Conservation (phyloP, 2,113 vertebrate genomes). For the Prietella phreatophila region DNA sequence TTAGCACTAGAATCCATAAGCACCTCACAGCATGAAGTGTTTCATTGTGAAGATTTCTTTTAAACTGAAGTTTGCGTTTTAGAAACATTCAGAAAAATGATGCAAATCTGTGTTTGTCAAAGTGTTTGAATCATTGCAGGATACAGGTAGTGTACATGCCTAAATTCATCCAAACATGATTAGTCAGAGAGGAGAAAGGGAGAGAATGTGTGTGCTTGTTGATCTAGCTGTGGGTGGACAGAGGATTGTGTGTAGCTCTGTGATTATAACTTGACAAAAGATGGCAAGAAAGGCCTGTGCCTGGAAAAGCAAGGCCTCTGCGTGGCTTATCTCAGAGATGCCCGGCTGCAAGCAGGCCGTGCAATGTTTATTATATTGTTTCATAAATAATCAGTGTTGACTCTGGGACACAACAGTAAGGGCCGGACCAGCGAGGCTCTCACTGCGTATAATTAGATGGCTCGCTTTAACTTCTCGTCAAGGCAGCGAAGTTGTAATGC, state of each 20-base stretch:
- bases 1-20: neutral
- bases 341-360: constrained; percentile 39
- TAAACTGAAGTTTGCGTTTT: neutral
- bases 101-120: neutral
- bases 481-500: constrained; percentile 10
- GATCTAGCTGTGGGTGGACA: neutral
- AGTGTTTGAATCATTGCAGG: constrained; percentile 1
- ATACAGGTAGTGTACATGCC: constrained; percentile 13
- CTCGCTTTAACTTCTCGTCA: constrained; percentile 23
- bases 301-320: neutral
- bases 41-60: neutral
- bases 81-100: constrained; percentile 5
- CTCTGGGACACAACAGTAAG: constrained; percentile 16
- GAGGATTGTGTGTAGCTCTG: constrained; percentile 7
- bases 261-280: constrained; percentile 50
- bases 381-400: constrained; percentile 52
- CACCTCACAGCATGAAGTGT: neutral
- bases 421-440: neutral
- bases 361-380: constrained; percentile 51
- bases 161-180: constrained; percentile 44
- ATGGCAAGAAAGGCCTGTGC: constrained; percentile 16
- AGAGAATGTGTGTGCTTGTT: neutral
- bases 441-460: constrained; percentile 13
- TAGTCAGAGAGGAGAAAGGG: neutral
- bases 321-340: constrained; percentile 39